phyloP scores from a whole-genome alignment of 1,140 invertebrate genomes.

The Ditylenchus dipsaci region DNA sequence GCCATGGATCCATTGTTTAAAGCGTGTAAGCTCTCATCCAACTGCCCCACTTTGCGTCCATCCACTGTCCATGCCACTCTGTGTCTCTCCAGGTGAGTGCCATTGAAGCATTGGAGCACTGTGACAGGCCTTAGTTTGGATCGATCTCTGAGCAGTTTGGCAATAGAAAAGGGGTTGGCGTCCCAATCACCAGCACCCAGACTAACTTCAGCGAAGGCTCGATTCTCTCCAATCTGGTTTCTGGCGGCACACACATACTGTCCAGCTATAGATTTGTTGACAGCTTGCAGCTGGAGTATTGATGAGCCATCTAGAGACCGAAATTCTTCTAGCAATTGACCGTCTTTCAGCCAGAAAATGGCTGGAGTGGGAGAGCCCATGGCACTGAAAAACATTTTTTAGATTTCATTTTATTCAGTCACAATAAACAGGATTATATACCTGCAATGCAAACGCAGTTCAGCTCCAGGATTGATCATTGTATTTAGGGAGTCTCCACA shows the following conservation, averaged over 20 bases:
- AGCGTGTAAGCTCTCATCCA: conserved; percentile 35
- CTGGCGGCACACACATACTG: conserved; percentile 38
- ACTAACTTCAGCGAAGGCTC: conserved; percentile 3
- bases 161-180: background rate
- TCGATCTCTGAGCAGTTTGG: background rate
- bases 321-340: conserved; percentile 1
- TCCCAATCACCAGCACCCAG: background rate
- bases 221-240: conserved; percentile 21
- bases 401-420: background rate
- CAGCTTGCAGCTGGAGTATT: conserved; percentile 13
- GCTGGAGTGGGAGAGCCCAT: conserved; percentile 38
- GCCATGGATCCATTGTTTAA: conserved; percentile 49
- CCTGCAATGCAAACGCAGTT: conserved; percentile 2
- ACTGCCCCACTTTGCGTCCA: background rate
- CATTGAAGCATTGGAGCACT: conserved; percentile 11
- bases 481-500: conserved; percentile 12
- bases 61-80: conserved; percentile 26
- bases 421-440: background rate
- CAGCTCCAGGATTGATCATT: conserved; percentile 1
- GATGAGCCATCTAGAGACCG: conserved; percentile 10
- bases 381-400: conserved; percentile 30
- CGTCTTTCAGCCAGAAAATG: conserved; percentile 43
- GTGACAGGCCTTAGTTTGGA: conserved; percentile 8
- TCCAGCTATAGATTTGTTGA: conserved; percentile 17
- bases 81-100: conserved; percentile 9